These are phyloP conservation scores for Temnothorax curvispinosus DNA, from an alignment of 1,140 invertebrate species.

Conservation along the genomic window DNA sequence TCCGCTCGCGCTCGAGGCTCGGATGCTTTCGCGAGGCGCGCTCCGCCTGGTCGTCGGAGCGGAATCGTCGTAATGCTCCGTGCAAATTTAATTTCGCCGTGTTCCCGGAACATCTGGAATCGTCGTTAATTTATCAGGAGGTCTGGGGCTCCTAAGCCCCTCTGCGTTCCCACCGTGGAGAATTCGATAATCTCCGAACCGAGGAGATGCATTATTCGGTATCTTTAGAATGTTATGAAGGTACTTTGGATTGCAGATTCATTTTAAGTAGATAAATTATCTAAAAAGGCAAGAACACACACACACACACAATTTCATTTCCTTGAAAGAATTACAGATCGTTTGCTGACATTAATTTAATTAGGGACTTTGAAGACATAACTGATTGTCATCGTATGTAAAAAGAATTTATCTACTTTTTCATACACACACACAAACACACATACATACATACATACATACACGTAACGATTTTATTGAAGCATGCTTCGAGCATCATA, in stretches of 20 bases:
- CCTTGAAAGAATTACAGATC: background rate
- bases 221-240: background rate
- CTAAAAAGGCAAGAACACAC: background rate
- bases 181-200: slow-evolving; percentile 28
- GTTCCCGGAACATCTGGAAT: slow-evolving; percentile 2
- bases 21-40: slow-evolving; percentile 1
- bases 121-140: slow-evolving; percentile 26
- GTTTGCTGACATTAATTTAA: background rate
- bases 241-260: slow-evolving; percentile 3
- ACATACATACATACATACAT: background rate
- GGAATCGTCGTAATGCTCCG: background rate
- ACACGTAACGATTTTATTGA: background rate
- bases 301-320: background rate
- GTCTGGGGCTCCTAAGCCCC: background rate
- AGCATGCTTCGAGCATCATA: background rate
- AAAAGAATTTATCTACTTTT: background rate
- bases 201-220: background rate
- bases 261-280: slow-evolving; percentile 11
- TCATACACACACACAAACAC: background rate
- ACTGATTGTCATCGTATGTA: background rate
- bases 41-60: background rate
- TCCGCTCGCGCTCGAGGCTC: slow-evolving; percentile 32
- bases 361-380: background rate
- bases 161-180: background rate
- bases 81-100: slow-evolving; percentile 35